phyloP scores from a whole-genome alignment of 92 coral and sea anemone genomes.

The Porites lobata region DNA sequence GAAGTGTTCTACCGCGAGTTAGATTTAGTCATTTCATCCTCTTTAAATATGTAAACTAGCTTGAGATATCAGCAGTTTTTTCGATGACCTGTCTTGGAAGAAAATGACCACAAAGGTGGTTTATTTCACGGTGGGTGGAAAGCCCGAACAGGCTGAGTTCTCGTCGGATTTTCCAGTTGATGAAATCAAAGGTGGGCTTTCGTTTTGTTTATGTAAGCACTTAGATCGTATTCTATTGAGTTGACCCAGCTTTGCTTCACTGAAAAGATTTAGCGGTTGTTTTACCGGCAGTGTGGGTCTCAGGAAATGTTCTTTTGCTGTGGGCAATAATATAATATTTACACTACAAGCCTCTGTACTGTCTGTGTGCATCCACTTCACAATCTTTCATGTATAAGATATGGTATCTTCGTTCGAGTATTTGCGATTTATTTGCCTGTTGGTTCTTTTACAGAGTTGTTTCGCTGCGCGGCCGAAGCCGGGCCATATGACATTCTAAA shows the following conservation, averaged over 20 bases:
- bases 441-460: conserved; percentile 68
- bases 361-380: too few species aligned
- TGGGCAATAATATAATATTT: too few species aligned
- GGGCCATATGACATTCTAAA: conserved; percentile 88
- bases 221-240: conserved; percentile 25
- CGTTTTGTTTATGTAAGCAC: conserved; percentile 5
- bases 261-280: not conserved
- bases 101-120: conserved; percentile 88
- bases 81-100: conserved; percentile 38
- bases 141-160: conserved; percentile 88
- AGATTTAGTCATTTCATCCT: not conserved
- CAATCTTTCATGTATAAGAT: not conserved
- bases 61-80: not conserved
- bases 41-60: conserved; percentile 8
- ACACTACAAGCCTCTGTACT: too few species aligned
- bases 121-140: conserved; percentile 87
- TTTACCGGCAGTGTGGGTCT: too few species aligned
- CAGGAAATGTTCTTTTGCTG: too few species aligned
- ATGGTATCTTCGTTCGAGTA: not conserved
- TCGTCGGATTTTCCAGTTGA: conserved; percentile 79
- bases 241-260: not conserved
- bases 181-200: conserved; percentile 82
- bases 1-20: not conserved
- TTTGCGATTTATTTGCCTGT: not conserved
- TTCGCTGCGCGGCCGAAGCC: conserved; percentile 94